These are phyloP conservation scores for Adelphocoris suturalis DNA, from an alignment of 2,888 invertebrate species.

Conservation along the genomic window DNA sequence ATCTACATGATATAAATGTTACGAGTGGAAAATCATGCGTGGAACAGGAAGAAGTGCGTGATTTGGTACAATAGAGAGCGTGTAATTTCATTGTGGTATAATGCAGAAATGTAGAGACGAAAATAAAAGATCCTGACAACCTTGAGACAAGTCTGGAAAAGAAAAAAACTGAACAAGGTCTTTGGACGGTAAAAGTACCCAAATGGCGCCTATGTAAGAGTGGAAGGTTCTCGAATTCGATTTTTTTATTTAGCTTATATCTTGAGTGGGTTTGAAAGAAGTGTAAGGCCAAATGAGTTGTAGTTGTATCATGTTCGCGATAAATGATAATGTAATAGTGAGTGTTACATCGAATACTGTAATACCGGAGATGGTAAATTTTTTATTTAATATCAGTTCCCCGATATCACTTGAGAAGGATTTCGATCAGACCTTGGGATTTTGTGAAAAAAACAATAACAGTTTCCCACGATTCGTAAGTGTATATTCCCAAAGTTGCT, in stretches of 20 bases:
- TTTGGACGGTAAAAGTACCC: neutral
- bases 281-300: neutral
- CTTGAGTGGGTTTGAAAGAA: neutral
- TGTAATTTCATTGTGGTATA: conserved; percentile 4
- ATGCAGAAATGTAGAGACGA: conserved; percentile 9
- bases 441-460: no score
- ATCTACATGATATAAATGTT: neutral
- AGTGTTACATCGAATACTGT: no score
- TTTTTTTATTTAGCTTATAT: neutral
- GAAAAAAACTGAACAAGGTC: neutral
- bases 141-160: neutral
- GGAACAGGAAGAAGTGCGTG: neutral
- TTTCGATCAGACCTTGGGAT: no score
- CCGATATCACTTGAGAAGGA: no score
- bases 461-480: no score
- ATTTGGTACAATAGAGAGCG: conserved; percentile 14
- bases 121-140: conserved; percentile 27
- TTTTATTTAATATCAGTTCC: no score
- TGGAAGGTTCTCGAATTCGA: conserved; percentile 3
- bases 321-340: no score
- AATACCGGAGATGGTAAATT: no score
- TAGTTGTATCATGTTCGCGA: neutral
- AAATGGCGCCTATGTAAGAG: neutral
- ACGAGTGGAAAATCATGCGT: no score
- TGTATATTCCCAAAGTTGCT: no score